phyloP scores from a whole-genome alignment of 2,113 vertebrate species.

The Aramus guarauna region DNA sequence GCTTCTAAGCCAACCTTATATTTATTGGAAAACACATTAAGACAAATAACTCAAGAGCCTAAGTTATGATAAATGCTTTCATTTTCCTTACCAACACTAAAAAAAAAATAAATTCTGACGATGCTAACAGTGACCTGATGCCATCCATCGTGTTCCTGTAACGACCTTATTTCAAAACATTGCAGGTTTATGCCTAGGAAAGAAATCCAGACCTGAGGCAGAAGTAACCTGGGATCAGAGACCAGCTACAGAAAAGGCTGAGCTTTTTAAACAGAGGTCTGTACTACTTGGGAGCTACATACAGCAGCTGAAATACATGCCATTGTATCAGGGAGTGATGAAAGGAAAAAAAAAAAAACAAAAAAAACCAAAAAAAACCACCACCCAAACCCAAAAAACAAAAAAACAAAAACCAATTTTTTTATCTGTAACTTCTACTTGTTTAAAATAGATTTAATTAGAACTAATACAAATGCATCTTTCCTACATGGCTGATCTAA shows the following conservation, averaged over 20 bases:
- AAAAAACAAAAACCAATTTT: no score
- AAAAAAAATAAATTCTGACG: accelerated
- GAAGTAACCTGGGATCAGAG: not conserved
- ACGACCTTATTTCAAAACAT: not conserved
- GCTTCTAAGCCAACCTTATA: not conserved
- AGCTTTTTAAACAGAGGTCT: not conserved
- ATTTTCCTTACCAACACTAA: not conserved
- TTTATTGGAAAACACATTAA: not conserved
- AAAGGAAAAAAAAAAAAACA: no score
- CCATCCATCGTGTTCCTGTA: not conserved
- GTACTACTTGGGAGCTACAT: not conserved
- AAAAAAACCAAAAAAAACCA: not conserved
- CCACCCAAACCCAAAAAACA: no score
- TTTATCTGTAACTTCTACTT: not conserved
- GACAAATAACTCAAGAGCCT: not conserved
- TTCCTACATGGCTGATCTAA: constrained; percentile 46
- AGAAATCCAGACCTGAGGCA: not conserved
- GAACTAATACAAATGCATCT: constrained; percentile 51
- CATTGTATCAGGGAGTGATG: not conserved
- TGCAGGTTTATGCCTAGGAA: not conserved
- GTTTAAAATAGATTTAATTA: constrained; percentile 36
- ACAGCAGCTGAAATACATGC: not conserved
- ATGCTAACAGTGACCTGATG: not conserved
- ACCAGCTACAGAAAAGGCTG: not conserved
- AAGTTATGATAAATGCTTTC: not conserved